Conservation (phyloP, 1,140 invertebrate species). For the Trichomalopsis sarcophagae region DNA sequence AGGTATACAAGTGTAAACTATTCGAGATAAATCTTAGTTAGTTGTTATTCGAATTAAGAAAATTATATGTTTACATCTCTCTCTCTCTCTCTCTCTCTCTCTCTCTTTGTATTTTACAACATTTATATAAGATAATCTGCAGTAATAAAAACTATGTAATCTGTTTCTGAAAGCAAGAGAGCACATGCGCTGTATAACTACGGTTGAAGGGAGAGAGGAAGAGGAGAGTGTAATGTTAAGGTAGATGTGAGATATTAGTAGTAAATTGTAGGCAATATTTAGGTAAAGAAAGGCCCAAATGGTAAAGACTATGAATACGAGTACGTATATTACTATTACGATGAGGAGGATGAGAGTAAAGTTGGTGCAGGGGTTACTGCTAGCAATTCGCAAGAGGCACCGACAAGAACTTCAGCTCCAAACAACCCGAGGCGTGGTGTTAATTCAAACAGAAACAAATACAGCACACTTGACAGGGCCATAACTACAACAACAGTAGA, state of each 20-base stretch:
- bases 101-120: too few relatives aligned
- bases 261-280: background rate
- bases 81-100: too few relatives aligned
- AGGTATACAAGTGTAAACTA: conserved; percentile 58
- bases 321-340: conserved; percentile 93
- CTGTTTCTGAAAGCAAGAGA: too few relatives aligned
- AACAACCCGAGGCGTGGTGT: conserved; percentile 56
- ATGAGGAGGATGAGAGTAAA: conserved; percentile 83
- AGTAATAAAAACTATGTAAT: too few relatives aligned
- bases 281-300: conserved; percentile 92
- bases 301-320: conserved; percentile 94
- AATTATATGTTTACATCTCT: too few relatives aligned
- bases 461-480: conserved; percentile 81
- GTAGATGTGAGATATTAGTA: too few relatives aligned
- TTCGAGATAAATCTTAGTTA: too few relatives aligned
- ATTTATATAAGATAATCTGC: too few relatives aligned
- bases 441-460: conserved; percentile 76
- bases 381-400: conserved; percentile 77
- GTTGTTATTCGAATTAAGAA: too few relatives aligned
- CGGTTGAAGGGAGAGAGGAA: too few relatives aligned
- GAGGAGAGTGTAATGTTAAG: too few relatives aligned
- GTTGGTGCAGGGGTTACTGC: conserved; percentile 64
- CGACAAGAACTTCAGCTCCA: conserved; percentile 69
- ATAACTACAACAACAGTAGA: conserved; percentile 76
- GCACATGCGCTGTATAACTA: too few relatives aligned